These are phyloP conservation scores for Atractosteus spatula DNA, from an alignment of 2,113 vertebrate species.

Conservation along the genomic window DNA sequence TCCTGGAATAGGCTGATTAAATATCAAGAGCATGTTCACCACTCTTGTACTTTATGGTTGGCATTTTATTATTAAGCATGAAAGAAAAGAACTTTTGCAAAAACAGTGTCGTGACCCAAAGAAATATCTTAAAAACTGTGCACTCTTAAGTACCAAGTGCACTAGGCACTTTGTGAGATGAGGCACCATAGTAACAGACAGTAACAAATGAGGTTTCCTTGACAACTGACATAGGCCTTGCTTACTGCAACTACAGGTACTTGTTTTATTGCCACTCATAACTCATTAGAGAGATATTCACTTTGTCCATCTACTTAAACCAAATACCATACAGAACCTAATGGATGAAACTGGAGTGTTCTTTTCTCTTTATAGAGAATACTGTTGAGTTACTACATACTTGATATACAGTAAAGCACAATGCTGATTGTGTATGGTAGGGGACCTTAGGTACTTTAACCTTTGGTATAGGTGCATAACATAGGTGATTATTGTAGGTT, in stretches of 20 bases:
- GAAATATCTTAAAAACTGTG: conserved; percentile 12
- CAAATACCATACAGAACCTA: neutral
- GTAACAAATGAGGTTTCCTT: conserved; percentile 54
- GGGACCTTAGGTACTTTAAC: too few relatives aligned
- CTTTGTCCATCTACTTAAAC: neutral
- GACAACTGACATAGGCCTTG: conserved; percentile 37
- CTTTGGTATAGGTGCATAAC: too few relatives aligned
- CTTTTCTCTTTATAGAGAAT: neutral
- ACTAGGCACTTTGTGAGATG: conserved; percentile 32
- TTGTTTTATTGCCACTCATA: conserved; percentile 15
- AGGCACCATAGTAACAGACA: conserved; percentile 48
- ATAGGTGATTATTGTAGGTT: too few relatives aligned
- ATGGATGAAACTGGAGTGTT: neutral
- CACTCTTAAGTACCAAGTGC: conserved; percentile 20
- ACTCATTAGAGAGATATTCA: conserved; percentile 16
- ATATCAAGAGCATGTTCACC: neutral
- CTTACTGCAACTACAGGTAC: conserved; percentile 13
- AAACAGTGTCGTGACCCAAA: neutral
- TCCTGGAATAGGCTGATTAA: conserved; percentile 8
- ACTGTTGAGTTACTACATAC: too few relatives aligned
- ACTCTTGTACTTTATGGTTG: neutral
- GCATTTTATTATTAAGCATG: neutral
- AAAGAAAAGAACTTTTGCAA: neutral
- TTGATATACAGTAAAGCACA: too few relatives aligned
- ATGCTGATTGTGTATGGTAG: too few relatives aligned